Percentiles rank a stretch among this genome's conserved stretches.
phyloP scores from a whole-genome alignment of 2,113 vertebrate genomes.

The Aix galericulata region DNA sequence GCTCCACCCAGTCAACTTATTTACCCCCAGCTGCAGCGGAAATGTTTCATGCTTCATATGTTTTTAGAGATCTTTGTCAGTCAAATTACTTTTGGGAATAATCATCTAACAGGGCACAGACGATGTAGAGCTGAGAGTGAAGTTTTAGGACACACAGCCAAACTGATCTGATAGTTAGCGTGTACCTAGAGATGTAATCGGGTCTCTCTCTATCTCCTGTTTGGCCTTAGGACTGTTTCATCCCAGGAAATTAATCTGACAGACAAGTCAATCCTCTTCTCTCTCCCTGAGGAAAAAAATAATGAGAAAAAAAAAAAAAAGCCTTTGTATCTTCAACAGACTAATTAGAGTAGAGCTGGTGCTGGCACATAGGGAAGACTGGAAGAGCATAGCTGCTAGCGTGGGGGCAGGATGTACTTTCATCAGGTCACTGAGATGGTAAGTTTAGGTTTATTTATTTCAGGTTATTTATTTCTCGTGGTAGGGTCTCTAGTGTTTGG shows the following conservation, averaged over 20 bases:
- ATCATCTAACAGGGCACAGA: neutral
- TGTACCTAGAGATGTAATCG: neutral
- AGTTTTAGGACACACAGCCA: neutral
- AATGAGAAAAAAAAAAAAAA: neutral
- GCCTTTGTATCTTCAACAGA: neutral
- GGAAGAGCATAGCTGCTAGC: neutral
- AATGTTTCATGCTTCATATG: neutral
- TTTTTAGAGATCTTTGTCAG: neutral
- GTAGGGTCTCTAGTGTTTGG: neutral
- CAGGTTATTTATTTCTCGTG: neutral
- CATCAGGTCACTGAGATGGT: neutral
- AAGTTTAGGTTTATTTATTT: neutral
- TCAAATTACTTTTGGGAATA: neutral
- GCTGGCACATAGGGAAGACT: rapidly evolving
- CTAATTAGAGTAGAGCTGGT: neutral
- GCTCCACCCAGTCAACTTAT: neutral
- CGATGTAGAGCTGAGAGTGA: neutral
- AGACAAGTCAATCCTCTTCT: neutral
- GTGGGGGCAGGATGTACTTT: neutral
- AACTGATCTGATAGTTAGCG: neutral
- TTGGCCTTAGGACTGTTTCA: neutral
- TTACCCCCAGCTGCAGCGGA: neutral
- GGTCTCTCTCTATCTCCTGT: neutral
- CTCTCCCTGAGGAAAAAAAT: neutral
- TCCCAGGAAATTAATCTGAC: neutral